A percentile compares a stretch with the other conserved stretches of the same genome.
Evolutionary conservation across 1,140 invertebrate species (phyloP).

Genomic region (Anoplophora glabripennis): DNA sequence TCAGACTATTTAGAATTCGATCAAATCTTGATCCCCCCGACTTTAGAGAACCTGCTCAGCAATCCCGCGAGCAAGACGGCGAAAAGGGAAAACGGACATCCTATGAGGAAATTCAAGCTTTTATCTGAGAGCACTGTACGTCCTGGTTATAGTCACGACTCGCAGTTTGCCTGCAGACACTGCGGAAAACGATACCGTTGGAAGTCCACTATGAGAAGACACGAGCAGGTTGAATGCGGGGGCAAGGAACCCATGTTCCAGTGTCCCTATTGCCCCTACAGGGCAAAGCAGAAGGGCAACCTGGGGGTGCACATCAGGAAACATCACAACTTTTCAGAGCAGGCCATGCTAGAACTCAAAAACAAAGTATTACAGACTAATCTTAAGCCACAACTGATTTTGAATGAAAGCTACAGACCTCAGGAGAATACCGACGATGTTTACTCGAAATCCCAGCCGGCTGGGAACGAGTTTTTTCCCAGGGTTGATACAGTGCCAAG

Average conservation of each 20-base stretch:
- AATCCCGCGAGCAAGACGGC: conserved; percentile 18
- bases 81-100: conserved; percentile 22
- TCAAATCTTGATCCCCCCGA: conserved; percentile 41
- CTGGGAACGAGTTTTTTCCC: too few relatives aligned
- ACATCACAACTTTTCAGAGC: conserved; percentile 54
- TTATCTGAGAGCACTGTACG: conserved; percentile 45
- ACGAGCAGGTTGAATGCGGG: conserved; percentile 84
- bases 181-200: conserved; percentile 78
- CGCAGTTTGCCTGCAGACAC: conserved; percentile 70
- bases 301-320: conserved; percentile 75
- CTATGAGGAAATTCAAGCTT: conserved; percentile 28
- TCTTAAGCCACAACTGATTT: too few relatives aligned
- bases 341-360: too few relatives aligned
- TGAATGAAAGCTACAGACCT: too few relatives aligned
- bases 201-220: conserved; percentile 76
- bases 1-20: conserved; percentile 46
- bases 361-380: too few relatives aligned
- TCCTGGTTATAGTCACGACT: conserved; percentile 58
- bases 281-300: conserved; percentile 75
- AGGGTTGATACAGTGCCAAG: too few relatives aligned
- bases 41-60: conserved; percentile 29
- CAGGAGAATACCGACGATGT: too few relatives aligned
- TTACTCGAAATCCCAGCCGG: too few relatives aligned
- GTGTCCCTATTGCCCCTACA: conserved; percentile 77
- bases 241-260: conserved; percentile 78